Evolutionary conservation across 2,888 invertebrate genomes (phyloP).

Genomic region (Drosophila melanosoma): DNA sequence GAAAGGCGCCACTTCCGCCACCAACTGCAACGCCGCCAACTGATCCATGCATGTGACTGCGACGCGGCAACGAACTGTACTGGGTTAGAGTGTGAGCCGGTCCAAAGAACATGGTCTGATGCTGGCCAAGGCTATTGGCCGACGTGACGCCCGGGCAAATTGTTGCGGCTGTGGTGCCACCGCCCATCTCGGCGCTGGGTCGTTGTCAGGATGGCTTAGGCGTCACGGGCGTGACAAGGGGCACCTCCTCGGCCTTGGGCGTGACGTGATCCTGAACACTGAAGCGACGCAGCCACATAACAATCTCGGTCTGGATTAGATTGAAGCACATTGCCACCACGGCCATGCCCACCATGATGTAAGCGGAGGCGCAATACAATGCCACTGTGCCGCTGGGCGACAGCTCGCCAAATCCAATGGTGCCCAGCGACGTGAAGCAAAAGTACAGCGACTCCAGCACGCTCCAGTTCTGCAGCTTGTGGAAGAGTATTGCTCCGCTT

Average conservation of each 20-base stretch:
- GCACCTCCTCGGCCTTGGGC: constrained; percentile 86
- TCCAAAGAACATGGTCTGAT: constrained; percentile 84
- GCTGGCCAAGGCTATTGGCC: constrained; percentile 74
- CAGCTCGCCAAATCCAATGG: constrained; percentile 93
- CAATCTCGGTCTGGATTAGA: constrained; percentile 92
- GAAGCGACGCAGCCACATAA: constrained; percentile 85
- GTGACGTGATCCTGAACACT: constrained; percentile 84
- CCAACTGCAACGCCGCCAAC: constrained; percentile 12
- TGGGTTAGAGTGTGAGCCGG: constrained; percentile 85
- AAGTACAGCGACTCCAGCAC: constrained; percentile 94
- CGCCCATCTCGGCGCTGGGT: constrained; percentile 83
- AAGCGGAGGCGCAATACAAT: constrained; percentile 91
- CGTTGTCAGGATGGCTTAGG: constrained; percentile 88
- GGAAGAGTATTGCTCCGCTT: constrained; percentile 95
- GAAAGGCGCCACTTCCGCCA: constrained; percentile 85
- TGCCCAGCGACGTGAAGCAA: constrained; percentile 92
- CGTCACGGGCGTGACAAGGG: constrained; percentile 86
- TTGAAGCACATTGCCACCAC: constrained; percentile 95
- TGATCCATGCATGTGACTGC: constrained; percentile 64
- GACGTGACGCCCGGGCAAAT: constrained; percentile 35
- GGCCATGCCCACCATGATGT: constrained; percentile 93
- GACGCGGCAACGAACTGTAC: constrained; percentile 87
- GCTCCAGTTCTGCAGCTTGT: constrained; percentile 96
- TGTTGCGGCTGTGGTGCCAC: constrained; percentile 53
- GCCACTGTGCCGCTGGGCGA: constrained; percentile 90